Evolutionary conservation across 2,797 vertebrate species (phyloP).

Genomic region (Rhinogobio ventralis): DNA sequence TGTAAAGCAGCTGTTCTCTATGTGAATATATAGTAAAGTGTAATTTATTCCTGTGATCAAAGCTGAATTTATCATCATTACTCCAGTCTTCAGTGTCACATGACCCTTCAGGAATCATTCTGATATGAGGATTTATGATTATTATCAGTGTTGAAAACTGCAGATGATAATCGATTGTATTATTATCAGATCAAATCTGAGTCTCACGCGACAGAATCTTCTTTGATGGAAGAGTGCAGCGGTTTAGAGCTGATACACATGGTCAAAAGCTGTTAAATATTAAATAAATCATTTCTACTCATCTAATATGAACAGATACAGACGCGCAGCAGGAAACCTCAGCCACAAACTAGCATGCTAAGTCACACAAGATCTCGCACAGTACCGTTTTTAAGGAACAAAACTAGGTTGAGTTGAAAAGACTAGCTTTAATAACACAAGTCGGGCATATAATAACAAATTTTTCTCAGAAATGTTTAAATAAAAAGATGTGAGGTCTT

Average conservation of each 20-base stretch:
- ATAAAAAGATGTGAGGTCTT: constrained; percentile 32
- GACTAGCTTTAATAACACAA: background rate
- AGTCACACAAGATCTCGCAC: background rate
- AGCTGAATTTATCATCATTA: background rate
- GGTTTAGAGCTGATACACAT: background rate
- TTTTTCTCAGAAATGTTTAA: background rate
- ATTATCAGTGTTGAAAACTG: background rate
- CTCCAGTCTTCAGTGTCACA: background rate
- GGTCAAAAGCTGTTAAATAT: background rate
- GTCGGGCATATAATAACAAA: accelerated
- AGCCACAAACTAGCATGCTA: constrained; percentile 36
- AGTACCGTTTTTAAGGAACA: background rate
- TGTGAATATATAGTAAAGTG: background rate
- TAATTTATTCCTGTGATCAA: no score
- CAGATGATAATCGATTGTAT: background rate
- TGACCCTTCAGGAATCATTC: no score
- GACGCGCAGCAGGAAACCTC: constrained; percentile 33
- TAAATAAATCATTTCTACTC: background rate
- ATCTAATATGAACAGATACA: background rate
- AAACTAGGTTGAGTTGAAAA: background rate
- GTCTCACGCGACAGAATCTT: background rate
- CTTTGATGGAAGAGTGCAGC: background rate
- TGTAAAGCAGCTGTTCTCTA: background rate
- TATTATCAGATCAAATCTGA: background rate
- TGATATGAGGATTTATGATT: no score